Base-by-base conservation (phyloP, 2,888 invertebrate species). In the Thysanoteuthis rhombus region DNA sequence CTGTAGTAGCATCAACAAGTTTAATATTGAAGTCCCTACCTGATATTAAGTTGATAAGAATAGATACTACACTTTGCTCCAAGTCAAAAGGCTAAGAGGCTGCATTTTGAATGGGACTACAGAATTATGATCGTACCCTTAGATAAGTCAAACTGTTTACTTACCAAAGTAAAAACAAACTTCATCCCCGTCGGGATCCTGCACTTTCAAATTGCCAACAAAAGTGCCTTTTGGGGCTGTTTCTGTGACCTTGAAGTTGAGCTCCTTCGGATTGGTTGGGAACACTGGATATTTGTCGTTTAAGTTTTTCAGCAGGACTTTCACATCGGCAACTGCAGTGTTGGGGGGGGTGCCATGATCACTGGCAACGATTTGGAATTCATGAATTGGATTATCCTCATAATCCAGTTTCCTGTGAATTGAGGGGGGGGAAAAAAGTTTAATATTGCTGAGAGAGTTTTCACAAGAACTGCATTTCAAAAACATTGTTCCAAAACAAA, bases 241-340 rank as follows among this genome's bases (percentile, higher is more conserved):
- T 22, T 92, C 47, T 22, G 93, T 98, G 98, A 96, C 99, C 99
- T 93, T 99, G 98, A 12, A 99, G 99, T 97, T 99, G 99, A 97
- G 99, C 99, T 25, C 99, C 99, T 97, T 99, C 99, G 95, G 94
- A 92, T 94, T 94, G 32, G 95, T 95, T 3, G 94, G 94, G 94
- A 97, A 96, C 90, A 95, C 95, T 12, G 99, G 99, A 96, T 99
- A 98, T 97, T 99, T 99, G 96, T 99, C 99, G 97, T 99, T 99
- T 97, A 99, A 99, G 96, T 99, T 99, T 96, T 99, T 99, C n/a
- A 99, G 99, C 96, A 99, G 99, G 94, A 99, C 98, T 94, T 99
- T 98, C 36, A 99, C 99, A 0, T 99, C 99, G 0, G 99, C 99
- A 0, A 98, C 98, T 93, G 99, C 99, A 0, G 98, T 99, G 97